These are phyloP conservation scores for Chaenodraco wilsoni DNA, from an alignment of 2,797 vertebrate genomes.

Conservation along the genomic window DNA sequence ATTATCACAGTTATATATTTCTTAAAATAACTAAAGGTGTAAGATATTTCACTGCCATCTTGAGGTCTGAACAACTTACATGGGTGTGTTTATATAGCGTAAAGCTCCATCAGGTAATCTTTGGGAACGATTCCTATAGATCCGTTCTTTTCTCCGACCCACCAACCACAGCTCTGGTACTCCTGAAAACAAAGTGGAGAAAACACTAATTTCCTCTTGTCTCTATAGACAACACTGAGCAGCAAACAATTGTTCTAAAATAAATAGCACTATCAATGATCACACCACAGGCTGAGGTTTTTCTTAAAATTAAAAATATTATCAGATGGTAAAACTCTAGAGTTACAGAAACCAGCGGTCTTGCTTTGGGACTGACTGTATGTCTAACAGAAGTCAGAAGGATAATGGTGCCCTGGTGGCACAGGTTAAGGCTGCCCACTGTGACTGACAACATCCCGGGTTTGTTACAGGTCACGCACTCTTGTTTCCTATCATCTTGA, in stretches of 20 bases:
- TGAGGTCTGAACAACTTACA: constrained; percentile 60
- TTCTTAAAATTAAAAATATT: background rate
- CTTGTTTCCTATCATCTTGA: background rate
- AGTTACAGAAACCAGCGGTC: background rate
- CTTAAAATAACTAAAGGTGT: background rate
- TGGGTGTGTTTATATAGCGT: constrained; percentile 84
- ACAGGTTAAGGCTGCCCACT: background rate
- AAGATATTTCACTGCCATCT: background rate
- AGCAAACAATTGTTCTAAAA: background rate
- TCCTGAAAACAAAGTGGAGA: constrained; percentile 84
- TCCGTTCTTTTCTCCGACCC: constrained; percentile 97
- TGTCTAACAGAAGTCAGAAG: background rate
- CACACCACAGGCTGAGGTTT: background rate
- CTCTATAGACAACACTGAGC: background rate
- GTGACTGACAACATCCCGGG: background rate
- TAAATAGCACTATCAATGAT: background rate
- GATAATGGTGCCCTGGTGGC: background rate
- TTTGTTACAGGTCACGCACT: background rate
- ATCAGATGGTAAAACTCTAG: background rate
- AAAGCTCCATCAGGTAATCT: constrained; percentile 95
- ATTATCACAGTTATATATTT: background rate
- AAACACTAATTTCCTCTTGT: background rate
- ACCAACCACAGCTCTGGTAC: constrained; percentile 96
- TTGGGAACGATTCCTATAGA: constrained; percentile 96
- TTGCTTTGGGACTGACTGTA: background rate